Evolutionary conservation across 2,113 vertebrate genomes (phyloP).

Genomic region (Otolemur garnettii): DNA sequence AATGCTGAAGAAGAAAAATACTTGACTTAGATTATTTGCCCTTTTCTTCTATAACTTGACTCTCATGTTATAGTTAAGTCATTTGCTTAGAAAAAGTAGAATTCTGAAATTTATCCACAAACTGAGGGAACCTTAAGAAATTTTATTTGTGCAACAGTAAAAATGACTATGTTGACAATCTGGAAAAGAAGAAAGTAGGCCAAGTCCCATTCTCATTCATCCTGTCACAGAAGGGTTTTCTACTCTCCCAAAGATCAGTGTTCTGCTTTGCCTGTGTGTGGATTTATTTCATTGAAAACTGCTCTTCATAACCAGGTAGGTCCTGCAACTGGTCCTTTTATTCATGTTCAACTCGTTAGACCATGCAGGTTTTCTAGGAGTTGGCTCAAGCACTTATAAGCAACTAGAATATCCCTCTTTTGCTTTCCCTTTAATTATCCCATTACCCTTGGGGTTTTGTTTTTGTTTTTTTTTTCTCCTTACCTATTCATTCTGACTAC

Average conservation of each 20-base stretch:
- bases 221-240: neutral
- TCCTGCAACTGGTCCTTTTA: neutral
- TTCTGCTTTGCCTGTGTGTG: neutral
- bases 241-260: neutral
- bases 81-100: neutral
- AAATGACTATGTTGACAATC: neutral
- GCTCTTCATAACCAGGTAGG: neutral
- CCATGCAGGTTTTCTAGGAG: neutral
- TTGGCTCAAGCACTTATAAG: neutral
- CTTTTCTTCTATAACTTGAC: conserved; percentile 30
- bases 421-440: neutral
- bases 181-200: neutral
- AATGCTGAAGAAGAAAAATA: conserved; percentile 9
- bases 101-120: neutral
- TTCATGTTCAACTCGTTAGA: neutral
- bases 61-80: no score
- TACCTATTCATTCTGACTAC: neutral
- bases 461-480: neutral
- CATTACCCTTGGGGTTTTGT: neutral
- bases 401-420: neutral
- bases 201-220: neutral
- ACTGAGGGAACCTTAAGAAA: neutral
- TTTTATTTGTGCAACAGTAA: neutral
- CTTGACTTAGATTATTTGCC: conserved; percentile 15
- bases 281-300: neutral